These are phyloP conservation scores for Pollenia amentaria DNA, from an alignment of 2,888 invertebrate genomes.

Conservation along the genomic window DNA sequence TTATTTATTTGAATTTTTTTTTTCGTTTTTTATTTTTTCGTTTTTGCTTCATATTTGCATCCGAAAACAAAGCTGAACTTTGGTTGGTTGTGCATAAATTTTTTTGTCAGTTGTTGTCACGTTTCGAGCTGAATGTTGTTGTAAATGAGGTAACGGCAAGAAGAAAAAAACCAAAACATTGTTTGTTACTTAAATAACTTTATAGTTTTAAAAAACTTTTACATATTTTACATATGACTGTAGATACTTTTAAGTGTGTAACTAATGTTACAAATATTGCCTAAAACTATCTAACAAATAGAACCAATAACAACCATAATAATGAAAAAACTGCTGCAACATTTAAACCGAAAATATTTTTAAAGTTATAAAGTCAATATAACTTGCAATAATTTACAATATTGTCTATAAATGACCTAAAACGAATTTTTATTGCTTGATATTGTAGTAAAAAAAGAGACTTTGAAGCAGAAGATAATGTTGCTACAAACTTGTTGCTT, in stretches of 20 bases:
- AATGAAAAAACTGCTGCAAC: not conserved
- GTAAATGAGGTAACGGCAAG: conserved; percentile 44
- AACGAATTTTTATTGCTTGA: not conserved
- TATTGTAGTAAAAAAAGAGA: not conserved
- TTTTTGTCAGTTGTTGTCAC: conserved; percentile 63
- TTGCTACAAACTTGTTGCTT: conserved; percentile 18
- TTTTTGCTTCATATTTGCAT: conserved; percentile 64
- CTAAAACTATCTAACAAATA: conserved; percentile 24
- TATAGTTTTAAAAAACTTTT: conserved; percentile 8
- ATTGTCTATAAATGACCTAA: not conserved
- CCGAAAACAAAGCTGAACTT: conserved; percentile 65
- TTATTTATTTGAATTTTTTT: conserved; percentile 22
- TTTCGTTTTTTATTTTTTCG: no score
- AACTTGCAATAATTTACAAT: not conserved
- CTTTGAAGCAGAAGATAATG: not conserved
- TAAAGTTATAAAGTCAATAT: not conserved
- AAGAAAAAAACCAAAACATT: not conserved
- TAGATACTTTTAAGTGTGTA: conserved; percentile 63
- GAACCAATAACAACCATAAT: not conserved
- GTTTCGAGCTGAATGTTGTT: conserved; percentile 52
- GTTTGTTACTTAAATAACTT: conserved; percentile 10
- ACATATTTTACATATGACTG: not conserved
- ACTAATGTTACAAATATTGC: conserved; percentile 61
- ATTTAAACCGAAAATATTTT: not conserved
- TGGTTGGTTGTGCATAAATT: conserved; percentile 8